Percentiles rank a stretch among this genome's conserved stretches.
These are phyloP conservation scores for Drosophila carrolli DNA, from an alignment of 1,140 invertebrate species.

Conservation along the genomic window DNA sequence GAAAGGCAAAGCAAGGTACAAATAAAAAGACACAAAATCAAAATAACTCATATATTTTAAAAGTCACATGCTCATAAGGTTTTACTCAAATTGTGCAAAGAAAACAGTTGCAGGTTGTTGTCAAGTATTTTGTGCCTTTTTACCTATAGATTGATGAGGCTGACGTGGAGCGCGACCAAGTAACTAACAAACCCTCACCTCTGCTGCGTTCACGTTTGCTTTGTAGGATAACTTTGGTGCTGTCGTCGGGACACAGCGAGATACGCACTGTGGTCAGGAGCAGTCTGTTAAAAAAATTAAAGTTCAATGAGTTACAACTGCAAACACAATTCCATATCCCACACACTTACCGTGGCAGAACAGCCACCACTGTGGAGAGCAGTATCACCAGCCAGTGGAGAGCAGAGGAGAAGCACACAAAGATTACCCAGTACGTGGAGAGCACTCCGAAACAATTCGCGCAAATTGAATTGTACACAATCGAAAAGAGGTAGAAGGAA, in stretches of 20 bases:
- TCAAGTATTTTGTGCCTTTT: conserved; percentile 80
- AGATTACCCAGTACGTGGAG: conserved; percentile 94
- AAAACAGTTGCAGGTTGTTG: conserved; percentile 10
- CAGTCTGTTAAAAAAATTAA: conserved; percentile 75
- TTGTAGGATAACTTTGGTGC: conserved; percentile 85
- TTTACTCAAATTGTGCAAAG: conserved; percentile 34
- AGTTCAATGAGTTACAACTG: too few relatives aligned
- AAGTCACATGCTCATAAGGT: neutral
- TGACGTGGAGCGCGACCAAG: conserved; percentile 88
- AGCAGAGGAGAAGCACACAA: conserved; percentile 89
- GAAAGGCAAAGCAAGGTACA: conserved; percentile 38
- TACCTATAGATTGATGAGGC: conserved; percentile 88
- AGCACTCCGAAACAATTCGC: conserved; percentile 91
- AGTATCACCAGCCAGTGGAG: conserved; percentile 93
- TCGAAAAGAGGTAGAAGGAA: conserved; percentile 93
- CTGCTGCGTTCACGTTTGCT: conserved; percentile 85
- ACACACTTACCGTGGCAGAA: conserved; percentile 92
- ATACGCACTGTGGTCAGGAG: conserved; percentile 85
- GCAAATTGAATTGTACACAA: conserved; percentile 93
- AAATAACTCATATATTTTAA: conserved; percentile 34
- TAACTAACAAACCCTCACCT: conserved; percentile 88
- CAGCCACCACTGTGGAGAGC: conserved; percentile 90
- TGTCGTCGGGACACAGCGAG: conserved; percentile 86
- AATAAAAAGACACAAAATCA: conserved; percentile 77
- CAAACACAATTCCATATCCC: neutral